phyloP scores from a whole-genome alignment of 37 sponge, comb jelly and placozoan species.

The Beroe ovata region DNA sequence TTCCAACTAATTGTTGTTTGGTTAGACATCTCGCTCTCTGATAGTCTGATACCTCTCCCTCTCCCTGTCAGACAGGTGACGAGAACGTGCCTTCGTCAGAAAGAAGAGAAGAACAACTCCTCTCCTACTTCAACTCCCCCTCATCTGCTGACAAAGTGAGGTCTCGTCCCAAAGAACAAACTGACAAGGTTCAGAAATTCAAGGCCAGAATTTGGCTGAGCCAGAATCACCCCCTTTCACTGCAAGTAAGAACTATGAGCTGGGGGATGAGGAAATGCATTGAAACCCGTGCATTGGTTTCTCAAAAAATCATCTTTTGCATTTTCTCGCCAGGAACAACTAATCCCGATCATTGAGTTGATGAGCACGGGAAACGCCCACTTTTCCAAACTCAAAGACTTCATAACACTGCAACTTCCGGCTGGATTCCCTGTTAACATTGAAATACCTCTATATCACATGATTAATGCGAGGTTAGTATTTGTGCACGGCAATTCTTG shows the following conservation, averaged over 20 bases:
- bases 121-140: constrained; percentile 10
- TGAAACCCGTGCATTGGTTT: background rate
- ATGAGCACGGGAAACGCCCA: constrained; percentile 70
- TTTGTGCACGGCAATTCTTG: too few relatives aligned
- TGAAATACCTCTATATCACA: constrained; percentile 96
- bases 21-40: too few relatives aligned
- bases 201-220: constrained; percentile 92
- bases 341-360: constrained; percentile 28
- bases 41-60: too few relatives aligned
- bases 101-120: background rate
- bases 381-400: constrained; percentile 94
- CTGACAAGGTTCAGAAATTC: constrained; percentile 77
- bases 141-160: background rate
- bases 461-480: constrained; percentile 81
- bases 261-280: background rate
- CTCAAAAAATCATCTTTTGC: background rate
- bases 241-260: constrained; percentile 68
- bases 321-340: constrained; percentile 19
- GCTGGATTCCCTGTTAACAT: constrained; percentile 96
- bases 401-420: constrained; percentile 93
- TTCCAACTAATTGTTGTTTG: too few relatives aligned
- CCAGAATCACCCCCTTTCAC: constrained; percentile 85
- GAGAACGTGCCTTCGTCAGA: background rate
- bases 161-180: constrained; percentile 7
- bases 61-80: background rate